These are phyloP conservation scores for Ips typographus DNA, from an alignment of 1,140 invertebrate species.

Conservation along the genomic window DNA sequence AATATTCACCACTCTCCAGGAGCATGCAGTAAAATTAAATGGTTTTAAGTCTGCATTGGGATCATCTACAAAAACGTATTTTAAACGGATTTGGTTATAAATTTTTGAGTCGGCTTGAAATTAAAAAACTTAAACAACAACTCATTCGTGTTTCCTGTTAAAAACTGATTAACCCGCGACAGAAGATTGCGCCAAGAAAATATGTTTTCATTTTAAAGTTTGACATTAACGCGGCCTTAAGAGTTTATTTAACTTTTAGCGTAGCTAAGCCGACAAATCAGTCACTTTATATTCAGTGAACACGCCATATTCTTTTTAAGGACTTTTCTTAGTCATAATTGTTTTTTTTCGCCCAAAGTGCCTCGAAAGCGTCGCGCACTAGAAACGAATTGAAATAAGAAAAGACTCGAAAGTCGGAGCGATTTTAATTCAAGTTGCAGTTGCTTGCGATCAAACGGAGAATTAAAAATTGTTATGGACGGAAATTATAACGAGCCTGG, in stretches of 20 bases:
- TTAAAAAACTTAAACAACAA: neutral
- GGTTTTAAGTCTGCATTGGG: neutral
- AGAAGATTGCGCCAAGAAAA: slow-evolving; percentile 15
- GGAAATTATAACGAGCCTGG: neutral
- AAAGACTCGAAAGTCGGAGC: neutral
- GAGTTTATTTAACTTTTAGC: slow-evolving; percentile 31
- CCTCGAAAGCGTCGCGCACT: neutral
- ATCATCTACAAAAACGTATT: neutral
- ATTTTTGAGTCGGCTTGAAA: slow-evolving; percentile 1
- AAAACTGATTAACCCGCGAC: slow-evolving; percentile 16
- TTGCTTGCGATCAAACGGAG: neutral
- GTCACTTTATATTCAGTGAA: slow-evolving; percentile 34
- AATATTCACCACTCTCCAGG: slow-evolving; percentile 9
- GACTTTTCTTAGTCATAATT: slow-evolving; percentile 13
- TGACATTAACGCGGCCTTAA: slow-evolving; percentile 11
- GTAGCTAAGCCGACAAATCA: slow-evolving; percentile 26
- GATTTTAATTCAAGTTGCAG: neutral
- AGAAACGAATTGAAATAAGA: neutral
- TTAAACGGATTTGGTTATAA: neutral
- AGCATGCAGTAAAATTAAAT: slow-evolving; percentile 5
- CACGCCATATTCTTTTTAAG: slow-evolving; percentile 25
- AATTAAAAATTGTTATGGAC: neutral
- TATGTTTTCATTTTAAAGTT: slow-evolving; percentile 21
- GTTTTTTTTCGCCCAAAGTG: neutral
- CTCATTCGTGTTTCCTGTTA: neutral